Base-by-base conservation (phyloP, 2,888 invertebrate genomes). In the Luperina testacea region DNA sequence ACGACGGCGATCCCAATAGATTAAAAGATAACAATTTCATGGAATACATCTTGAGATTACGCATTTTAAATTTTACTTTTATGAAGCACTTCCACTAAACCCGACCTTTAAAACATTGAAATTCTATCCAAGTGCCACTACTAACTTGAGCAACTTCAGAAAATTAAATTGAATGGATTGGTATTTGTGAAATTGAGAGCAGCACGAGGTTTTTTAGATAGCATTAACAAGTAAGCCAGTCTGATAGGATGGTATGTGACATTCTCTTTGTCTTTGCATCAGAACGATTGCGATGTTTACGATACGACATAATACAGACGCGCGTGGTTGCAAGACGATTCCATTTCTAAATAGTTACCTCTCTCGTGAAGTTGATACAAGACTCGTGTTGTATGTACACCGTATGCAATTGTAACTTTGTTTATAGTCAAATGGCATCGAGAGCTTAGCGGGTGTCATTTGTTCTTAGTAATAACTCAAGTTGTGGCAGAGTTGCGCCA, bases 381-480 rank as follows among this genome's bases (percentile, higher is more conserved):
- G 64, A 65, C 48, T 74, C 53, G 61, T 72, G 20, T 48, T 72
- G 53, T 63, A 45, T 5, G 51, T 64, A 72, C 63, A 61, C 38
- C 3, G 27, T 76, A 42, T 77, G 79, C 82, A 78, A 81, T 81
- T 75, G 75, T 77, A 68, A 82, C 65, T 82, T 87, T 82, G 75
- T 74, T 73, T 69, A 59, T 75, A 76, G 75, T 79, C 75, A 70
- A 76, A 74, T 77, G 71, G 72, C 81, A 84, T 78, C 70, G 77
- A 80, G 80, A 81, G 78, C 82, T 86, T 78, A 82, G 77, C 79
- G 78, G 48, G 77, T 74, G 71, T 80, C 85, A 74, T 86, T 86
- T 86, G 85, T 86, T 82, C 75, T 72, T 71, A 57, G 85, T 87
- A 84, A 88, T 87, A 87, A 84, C 77, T 87, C 74, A 75, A 89